Evolutionary conservation across 2,797 vertebrate genomes (phyloP).

Genomic region (Cryptoprocta ferox): DNA sequence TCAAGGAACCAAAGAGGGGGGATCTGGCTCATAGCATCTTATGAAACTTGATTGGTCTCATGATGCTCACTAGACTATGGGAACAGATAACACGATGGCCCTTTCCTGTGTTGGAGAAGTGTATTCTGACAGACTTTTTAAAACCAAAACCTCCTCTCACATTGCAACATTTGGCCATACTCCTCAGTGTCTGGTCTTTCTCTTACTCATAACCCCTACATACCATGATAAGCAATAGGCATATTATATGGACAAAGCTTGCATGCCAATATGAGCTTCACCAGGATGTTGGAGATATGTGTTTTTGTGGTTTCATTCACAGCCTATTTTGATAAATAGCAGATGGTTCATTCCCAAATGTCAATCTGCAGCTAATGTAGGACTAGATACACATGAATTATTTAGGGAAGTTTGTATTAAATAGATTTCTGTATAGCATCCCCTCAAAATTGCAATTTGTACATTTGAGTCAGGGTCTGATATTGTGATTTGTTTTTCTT

Average conservation of each 20-base stretch:
- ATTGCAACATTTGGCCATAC: not conserved
- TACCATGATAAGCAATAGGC: not conserved
- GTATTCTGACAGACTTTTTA: not conserved
- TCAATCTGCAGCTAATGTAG: not conserved
- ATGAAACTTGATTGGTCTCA: not conserved
- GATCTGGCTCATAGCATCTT: not conserved
- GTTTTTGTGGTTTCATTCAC: not conserved
- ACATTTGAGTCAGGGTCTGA: not conserved
- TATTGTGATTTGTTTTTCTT: not conserved
- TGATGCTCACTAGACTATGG: not conserved
- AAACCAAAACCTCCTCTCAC: not conserved
- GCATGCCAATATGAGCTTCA: too few relatives aligned
- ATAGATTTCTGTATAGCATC: not conserved
- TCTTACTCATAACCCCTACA: not conserved
- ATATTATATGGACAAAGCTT: not conserved
- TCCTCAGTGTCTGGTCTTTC: not conserved
- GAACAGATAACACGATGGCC: not conserved
- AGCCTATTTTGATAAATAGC: not conserved
- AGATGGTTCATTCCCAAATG: not conserved
- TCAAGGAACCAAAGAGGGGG: not conserved
- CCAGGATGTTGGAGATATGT: not conserved
- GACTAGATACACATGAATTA: not conserved
- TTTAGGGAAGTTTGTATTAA: not conserved
- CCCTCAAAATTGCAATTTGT: not conserved
- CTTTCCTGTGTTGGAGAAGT: not conserved